A percentile compares a stretch with the other conserved stretches of the same genome.
Conservation (phyloP, 2,797 vertebrate genomes). For the Brachyalestes nurse region DNA sequence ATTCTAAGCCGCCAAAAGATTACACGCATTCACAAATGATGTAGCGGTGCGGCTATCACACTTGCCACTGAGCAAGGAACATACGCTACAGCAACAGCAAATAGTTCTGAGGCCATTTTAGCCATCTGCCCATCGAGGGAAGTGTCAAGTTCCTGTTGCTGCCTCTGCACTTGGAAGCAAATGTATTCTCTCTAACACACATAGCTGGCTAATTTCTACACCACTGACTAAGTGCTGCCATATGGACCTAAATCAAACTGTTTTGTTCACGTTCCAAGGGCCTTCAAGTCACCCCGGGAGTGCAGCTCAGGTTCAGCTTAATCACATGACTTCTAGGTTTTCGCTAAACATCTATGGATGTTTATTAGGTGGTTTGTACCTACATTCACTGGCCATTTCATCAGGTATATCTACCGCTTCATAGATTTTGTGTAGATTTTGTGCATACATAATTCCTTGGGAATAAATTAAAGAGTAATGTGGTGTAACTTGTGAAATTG, state of each 20-base stretch:
- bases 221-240: conserved; percentile 51
- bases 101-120: conserved; percentile 58
- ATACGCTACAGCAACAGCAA: conserved; percentile 58
- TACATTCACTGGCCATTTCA: not conserved
- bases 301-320: conserved; percentile 29
- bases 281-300: conserved; percentile 27
- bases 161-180: conserved; percentile 47
- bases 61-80: conserved; percentile 54
- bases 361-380: not conserved
- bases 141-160: conserved; percentile 56
- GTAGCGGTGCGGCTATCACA: conserved; percentile 45
- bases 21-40: conserved; percentile 54
- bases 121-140: conserved; percentile 69
- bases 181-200: conserved; percentile 49
- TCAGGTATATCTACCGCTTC: not conserved
- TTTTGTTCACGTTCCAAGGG: conserved; percentile 37
- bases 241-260: conserved; percentile 40
- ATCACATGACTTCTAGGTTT: conserved; percentile 19
- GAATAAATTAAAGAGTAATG: too few relatives aligned
- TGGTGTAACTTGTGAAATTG: too few relatives aligned
- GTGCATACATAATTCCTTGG: too few relatives aligned
- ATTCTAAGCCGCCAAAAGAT: conserved; percentile 60
- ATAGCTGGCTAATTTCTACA: conserved; percentile 41
- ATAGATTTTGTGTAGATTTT: too few relatives aligned
- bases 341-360: not conserved